Base-by-base conservation (phyloP, 2,113 vertebrate species). In the Thomomys bottae region DNA sequence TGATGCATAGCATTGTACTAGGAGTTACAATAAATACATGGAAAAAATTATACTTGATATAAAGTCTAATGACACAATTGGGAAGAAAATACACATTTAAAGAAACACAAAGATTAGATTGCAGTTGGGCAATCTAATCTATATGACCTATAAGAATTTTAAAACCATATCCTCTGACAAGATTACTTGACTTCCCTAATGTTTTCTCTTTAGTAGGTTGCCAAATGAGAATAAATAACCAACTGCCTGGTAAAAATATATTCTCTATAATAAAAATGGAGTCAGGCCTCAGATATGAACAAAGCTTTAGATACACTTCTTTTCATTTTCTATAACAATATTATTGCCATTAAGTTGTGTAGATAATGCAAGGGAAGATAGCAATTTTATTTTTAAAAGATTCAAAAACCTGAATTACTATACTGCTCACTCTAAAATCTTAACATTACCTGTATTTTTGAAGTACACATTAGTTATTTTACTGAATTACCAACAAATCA, bases 401-500 rank as follows among this genome's bases (percentile, higher is more conserved):
- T 49, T 85, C 34, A 89, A 90, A 92, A 91, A 81, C 34, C 49
- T 79, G 86, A 26, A n/a, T 54, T 93, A 89, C 42, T 63, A 89
- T 8, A 90, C 67, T 68, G 38, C 11, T 90, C 61, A 92, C 71
- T 89, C 49, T 63, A 92, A 94, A 95, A 88, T 68, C 84, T 93
- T 85, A 88, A n/a, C 42, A 79, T 91, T 92, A 94, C 87, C 80
- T 93, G 42, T 80, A 86, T 92, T 83, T 93, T 38, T 94, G 93
- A 94, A 92, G 87, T 92, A 92, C 15, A 90, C 24, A 94, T 83
- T 87, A 91, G 63, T 90, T 90, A 93, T 92, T 75, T 90, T 94
- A 95, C 75, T 88, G 89, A 93, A 90, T 92, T 90, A 96, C 36
- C 72, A 93, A 96, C 67, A 93, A 83, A 96, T 91, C 84, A 88